These are phyloP conservation scores for Alouatta palliata DNA, from an alignment of 2,113 vertebrate species.

Conservation along the genomic window DNA sequence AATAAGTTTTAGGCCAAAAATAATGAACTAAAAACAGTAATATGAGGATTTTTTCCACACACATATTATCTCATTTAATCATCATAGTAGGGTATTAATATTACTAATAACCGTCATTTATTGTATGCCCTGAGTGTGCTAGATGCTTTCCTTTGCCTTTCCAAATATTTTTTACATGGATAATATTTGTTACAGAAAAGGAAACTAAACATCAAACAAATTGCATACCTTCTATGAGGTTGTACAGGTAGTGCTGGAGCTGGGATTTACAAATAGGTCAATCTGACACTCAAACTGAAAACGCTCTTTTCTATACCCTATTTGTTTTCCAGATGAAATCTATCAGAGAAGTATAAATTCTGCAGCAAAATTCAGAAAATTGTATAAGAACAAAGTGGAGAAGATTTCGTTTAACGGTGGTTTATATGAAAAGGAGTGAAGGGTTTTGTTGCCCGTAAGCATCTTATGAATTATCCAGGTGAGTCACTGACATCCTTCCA, in stretches of 20 bases:
- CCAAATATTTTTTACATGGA: not conserved
- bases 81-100: not conserved
- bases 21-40: not conserved
- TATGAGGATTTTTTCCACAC: not conserved
- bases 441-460: not conserved
- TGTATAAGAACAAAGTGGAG: not conserved
- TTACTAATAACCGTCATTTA: not conserved
- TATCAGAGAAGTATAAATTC: not conserved
- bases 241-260: not conserved
- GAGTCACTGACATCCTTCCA: not conserved
- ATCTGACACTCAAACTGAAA: not conserved
- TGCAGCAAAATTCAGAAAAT: not conserved
- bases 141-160: not conserved
- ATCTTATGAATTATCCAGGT: not conserved
- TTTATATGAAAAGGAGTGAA: not conserved
- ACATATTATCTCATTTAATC: not conserved
- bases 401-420: not conserved
- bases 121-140: not conserved
- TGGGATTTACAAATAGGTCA: not conserved
- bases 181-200: not conserved
- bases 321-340: not conserved
- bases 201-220: not conserved
- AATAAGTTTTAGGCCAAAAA: not conserved
- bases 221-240: not conserved
- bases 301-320: not conserved